Evolutionary conservation across 2,888 invertebrate species (phyloP), one percentile per base, ranked within the genome.

Genomic region (Diogma glabrata): DNA sequence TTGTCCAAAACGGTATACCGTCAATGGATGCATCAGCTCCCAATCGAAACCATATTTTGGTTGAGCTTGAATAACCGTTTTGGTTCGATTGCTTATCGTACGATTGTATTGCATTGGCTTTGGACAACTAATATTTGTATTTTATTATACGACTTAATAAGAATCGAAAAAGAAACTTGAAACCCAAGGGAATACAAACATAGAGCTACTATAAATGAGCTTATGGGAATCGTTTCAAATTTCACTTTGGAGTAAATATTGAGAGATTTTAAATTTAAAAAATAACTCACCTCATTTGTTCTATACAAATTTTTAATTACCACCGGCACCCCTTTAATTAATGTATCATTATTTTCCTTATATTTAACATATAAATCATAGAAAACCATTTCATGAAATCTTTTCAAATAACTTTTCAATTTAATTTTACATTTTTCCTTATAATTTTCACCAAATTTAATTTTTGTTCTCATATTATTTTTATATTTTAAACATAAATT

Each of bases 381-480:
- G 24, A 46, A 46, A 24, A 22, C 16, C n/a, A 46, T 16, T 6
- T 43, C 43, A 17, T 24, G 10, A 16, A 46, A 46, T 16, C 17
- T 16, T 6, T 46, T 46, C 14, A 26, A 22, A 46, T 46, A 24
- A 46, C 16, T 24, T 24, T 46, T 24, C 16, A 46, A 26, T 8
- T 60, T 60, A n/a, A 70, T 52, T 30, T 59, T 57, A 36, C 70
- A 70, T 14, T 53, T 55, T 4, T 55, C 57, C 17, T 43, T 24
- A 20, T 51, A 52, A 51, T 56, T 57, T 50, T 47, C 26, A 4
- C 51, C 57, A 51, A 58, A 57, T 33, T 50, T 45, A 36, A 43
- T 9, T 49, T 61, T 64, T 3, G 65, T 66, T 50, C 64, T 67
- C 47, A 60, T 62, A 50, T 64, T 69, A 56, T 68, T 69, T 6